A percentile compares a stretch with the other conserved stretches of the same genome.
These are phyloP conservation scores for Chinchilla lanigera DNA, from an alignment of 2,113 vertebrate genomes.

Conservation along the genomic window DNA sequence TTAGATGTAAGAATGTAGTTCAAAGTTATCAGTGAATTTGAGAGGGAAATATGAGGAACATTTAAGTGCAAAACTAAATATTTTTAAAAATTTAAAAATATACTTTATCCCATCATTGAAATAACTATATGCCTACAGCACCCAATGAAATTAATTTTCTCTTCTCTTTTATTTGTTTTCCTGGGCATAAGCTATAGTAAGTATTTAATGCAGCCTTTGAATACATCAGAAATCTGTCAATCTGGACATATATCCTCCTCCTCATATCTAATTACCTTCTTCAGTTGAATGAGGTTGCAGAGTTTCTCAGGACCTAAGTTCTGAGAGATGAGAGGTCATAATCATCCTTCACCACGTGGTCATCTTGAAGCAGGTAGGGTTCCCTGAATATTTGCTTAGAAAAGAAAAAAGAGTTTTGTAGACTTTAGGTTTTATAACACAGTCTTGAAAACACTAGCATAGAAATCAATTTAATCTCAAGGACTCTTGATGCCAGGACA, in stretches of 20 bases:
- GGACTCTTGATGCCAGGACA: background rate
- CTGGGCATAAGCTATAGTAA: background rate
- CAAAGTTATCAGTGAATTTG: slow-evolving; percentile 23
- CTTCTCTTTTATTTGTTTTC: background rate
- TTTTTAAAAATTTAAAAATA: background rate
- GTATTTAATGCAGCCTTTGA: background rate
- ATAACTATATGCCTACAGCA: background rate
- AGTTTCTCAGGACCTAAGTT: background rate
- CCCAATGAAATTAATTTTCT: background rate
- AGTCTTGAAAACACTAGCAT: rapidly evolving
- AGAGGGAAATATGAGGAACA: background rate
- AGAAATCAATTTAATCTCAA: background rate
- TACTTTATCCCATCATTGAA: background rate
- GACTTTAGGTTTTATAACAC: background rate
- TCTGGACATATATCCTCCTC: background rate
- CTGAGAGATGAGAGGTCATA: background rate
- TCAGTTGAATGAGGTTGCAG: background rate
- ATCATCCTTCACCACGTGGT: background rate
- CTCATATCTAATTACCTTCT: background rate
- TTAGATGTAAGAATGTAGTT: background rate
- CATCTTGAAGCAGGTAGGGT: background rate
- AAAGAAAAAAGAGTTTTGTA: background rate
- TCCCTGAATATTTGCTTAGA: background rate
- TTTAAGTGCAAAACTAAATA: slow-evolving; percentile 36
- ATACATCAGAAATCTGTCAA: background rate